Conservation (phyloP, 2,888 invertebrate genomes). For the Sceliomorpha sp. region DNA sequence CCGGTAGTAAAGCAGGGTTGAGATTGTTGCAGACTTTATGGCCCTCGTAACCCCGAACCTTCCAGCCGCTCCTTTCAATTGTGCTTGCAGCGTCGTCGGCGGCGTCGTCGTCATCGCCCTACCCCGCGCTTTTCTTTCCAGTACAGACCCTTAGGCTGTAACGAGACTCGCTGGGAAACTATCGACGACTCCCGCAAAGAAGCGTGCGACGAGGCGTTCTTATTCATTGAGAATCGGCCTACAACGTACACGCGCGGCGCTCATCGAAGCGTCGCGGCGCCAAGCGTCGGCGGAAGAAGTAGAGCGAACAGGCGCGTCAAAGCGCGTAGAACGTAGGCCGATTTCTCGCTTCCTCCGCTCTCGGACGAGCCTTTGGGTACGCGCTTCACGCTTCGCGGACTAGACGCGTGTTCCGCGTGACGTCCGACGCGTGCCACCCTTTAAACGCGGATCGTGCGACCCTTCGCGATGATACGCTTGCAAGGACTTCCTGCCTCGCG, state of each 20-base stretch:
- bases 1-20: too few relatives aligned
- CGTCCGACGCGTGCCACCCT: conserved; percentile 66
- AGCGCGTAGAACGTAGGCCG: conserved; percentile 41
- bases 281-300: conserved; percentile 80
- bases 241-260: conserved; percentile 57
- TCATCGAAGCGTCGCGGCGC: conserved; percentile 76
- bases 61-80: too few relatives aligned
- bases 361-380: conserved; percentile 50
- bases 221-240: conserved; percentile 5
- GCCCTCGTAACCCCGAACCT: too few relatives aligned
- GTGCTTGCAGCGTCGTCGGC: too few relatives aligned
- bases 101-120: too few relatives aligned
- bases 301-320: conserved; percentile 70
- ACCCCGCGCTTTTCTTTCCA: too few relatives aligned
- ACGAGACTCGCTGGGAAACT: too few relatives aligned
- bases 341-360: conserved; percentile 38
- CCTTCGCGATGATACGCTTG: conserved; percentile 19
- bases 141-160: too few relatives aligned
- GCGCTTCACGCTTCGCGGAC: conserved; percentile 74
- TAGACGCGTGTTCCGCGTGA: conserved; percentile 51
- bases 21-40: too few relatives aligned
- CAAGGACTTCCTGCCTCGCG: too few relatives aligned
- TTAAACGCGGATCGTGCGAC: conserved; percentile 39
- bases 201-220: background rate
- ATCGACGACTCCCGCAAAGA: too few relatives aligned